Percentiles rank a stretch among this genome's conserved stretches.
Evolutionary conservation across 2,888 invertebrate genomes (phyloP).

Genomic region (Cyrtodaria siliqua): DNA sequence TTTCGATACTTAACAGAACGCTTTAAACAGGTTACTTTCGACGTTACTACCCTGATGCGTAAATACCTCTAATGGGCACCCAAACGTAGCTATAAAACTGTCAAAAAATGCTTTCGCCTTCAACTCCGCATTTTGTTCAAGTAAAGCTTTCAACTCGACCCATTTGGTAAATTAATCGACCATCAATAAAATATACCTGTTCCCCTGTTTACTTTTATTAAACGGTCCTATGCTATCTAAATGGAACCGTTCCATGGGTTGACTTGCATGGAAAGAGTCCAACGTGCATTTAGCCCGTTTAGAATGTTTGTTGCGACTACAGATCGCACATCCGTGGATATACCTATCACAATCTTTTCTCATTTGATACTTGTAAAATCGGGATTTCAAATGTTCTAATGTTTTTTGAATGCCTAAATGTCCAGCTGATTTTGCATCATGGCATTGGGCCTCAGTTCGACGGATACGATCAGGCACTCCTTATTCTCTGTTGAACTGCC

Average conservation of each 20-base stretch:
- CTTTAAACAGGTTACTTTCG: constrained; percentile 23
- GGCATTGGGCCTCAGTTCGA: neutral
- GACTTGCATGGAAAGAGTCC: neutral
- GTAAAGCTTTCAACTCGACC: constrained; percentile 29
- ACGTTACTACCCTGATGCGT: constrained; percentile 49
- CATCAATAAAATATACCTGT: constrained; percentile 29
- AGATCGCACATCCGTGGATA: neutral
- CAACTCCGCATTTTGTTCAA: constrained; percentile 29
- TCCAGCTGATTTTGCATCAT: neutral
- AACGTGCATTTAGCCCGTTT: neutral
- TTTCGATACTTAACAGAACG: constrained; percentile 31
- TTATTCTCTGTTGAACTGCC: neutral
- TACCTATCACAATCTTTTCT: neutral
- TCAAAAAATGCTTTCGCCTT: constrained; percentile 19
- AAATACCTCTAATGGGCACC: constrained; percentile 45
- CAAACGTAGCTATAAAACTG: constrained; percentile 36
- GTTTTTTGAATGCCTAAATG: constrained; percentile 5
- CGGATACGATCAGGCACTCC: neutral
- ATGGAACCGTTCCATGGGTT: neutral
- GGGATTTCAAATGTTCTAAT: neutral
- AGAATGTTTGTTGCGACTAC: neutral
- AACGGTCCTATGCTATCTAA: neutral
- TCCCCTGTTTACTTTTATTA: neutral
- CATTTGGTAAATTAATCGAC: constrained; percentile 48
- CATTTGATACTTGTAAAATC: constrained; percentile 11